These are phyloP conservation scores for Eupithecia insigniata DNA, from an alignment of 2,888 invertebrate species.

Conservation along the genomic window DNA sequence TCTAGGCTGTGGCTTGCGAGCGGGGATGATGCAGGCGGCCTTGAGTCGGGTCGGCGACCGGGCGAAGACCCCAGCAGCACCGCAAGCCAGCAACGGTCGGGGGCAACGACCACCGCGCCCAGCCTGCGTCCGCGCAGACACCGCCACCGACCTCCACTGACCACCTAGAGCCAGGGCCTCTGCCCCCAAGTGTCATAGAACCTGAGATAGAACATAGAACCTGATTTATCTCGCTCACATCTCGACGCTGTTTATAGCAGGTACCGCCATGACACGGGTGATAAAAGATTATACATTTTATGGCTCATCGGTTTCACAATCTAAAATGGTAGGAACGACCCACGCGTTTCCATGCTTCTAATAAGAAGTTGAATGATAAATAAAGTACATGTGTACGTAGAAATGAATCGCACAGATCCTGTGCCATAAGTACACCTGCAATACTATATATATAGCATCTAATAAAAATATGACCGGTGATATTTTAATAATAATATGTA, in stretches of 20 bases:
- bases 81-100: constrained; percentile 82
- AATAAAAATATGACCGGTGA: constrained; percentile 49
- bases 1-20: constrained; percentile 65
- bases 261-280: constrained; percentile 19
- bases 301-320: constrained; percentile 19
- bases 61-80: constrained; percentile 82
- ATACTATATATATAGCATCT: background rate
- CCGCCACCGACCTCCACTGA: constrained; percentile 66
- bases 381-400: background rate
- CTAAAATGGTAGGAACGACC: constrained; percentile 4
- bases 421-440: background rate
- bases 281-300: constrained; percentile 26
- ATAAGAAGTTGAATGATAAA: background rate
- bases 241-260: constrained; percentile 23
- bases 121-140: constrained; percentile 66
- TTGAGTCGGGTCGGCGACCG: constrained; percentile 82
- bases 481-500: constrained; percentile 39
- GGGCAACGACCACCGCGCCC: constrained; percentile 80
- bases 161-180: constrained; percentile 51
- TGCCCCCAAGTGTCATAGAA: constrained; percentile 32
- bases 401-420: background rate
- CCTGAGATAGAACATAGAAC: constrained; percentile 37
- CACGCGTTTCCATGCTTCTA: constrained; percentile 10
- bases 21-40: constrained; percentile 83
- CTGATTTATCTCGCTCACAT: constrained; percentile 26